Evolutionary conservation across 2,888 invertebrate species (phyloP).

Genomic region (Electrophaes corylata): DNA sequence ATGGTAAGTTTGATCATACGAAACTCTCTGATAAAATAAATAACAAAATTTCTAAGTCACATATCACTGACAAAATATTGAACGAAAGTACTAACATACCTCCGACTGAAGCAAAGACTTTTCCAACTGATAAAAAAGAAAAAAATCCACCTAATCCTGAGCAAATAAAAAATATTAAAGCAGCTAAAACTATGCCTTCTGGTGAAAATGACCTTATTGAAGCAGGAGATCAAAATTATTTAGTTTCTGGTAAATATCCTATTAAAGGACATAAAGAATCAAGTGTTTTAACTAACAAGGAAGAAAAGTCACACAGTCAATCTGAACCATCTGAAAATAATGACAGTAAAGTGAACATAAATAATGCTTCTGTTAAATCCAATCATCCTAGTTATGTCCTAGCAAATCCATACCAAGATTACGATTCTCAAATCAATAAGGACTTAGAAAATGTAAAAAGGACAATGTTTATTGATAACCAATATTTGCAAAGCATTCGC

Average conservation of each 20-base stretch:
- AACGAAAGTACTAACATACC: background rate
- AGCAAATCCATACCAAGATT: background rate
- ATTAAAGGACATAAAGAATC: background rate
- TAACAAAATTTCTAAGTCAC: background rate
- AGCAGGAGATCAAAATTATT: background rate
- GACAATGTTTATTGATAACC: background rate
- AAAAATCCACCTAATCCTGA: background rate
- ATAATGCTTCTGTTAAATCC: background rate
- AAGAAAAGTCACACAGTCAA: background rate
- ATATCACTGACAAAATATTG: background rate
- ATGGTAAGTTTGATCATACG: background rate
- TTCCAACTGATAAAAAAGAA: background rate
- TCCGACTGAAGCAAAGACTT: background rate
- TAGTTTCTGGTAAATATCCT: background rate
- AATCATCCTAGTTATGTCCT: background rate
- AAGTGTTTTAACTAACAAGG: background rate
- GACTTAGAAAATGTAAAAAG: background rate
- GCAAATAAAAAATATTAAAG: background rate
- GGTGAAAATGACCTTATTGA: constrained; percentile 2
- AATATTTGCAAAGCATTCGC: constrained; percentile 7
- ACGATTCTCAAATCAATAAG: background rate
- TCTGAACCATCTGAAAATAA: background rate
- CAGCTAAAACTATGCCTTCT: background rate
- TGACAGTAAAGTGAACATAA: background rate
- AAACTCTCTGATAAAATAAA: background rate